phyloP scores from a whole-genome alignment of 2,113 vertebrate genomes.

The Heterotis niloticus region DNA sequence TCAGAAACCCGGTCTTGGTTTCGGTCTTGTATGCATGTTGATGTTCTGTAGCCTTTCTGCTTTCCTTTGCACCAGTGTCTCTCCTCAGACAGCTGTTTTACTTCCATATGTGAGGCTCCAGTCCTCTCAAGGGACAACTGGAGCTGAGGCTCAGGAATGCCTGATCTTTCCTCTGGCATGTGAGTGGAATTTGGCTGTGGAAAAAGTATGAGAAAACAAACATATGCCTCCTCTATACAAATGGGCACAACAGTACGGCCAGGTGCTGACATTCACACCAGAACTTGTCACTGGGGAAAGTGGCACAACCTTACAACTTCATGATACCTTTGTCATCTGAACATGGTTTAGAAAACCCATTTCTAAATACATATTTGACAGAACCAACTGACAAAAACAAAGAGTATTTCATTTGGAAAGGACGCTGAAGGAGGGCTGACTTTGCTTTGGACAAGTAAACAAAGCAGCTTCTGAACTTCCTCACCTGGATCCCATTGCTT shows the following conservation, averaged over 20 bases:
- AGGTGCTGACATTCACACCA: background rate
- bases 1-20: background rate
- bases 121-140: background rate
- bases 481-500: too few species aligned
- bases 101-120: slow-evolving; percentile 40
- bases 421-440: too few species aligned
- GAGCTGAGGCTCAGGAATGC: slow-evolving; percentile 20
- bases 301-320: too few species aligned
- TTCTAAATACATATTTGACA: too few species aligned
- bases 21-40: background rate
- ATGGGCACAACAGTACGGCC: background rate
- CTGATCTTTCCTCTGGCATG: background rate
- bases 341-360: too few species aligned
- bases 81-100: slow-evolving; percentile 31
- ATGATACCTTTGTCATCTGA: too few species aligned
- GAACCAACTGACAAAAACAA: too few species aligned
- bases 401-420: too few species aligned
- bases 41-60: background rate
- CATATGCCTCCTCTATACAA: background rate
- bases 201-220: slow-evolving; percentile 32
- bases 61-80: background rate
- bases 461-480: too few species aligned
- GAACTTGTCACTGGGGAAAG: too few species aligned
- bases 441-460: too few species aligned
- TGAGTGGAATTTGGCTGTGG: slow-evolving; percentile 14